Base-by-base conservation (phyloP, 1,140 invertebrate species). In the Sarcophaga peregrina region DNA sequence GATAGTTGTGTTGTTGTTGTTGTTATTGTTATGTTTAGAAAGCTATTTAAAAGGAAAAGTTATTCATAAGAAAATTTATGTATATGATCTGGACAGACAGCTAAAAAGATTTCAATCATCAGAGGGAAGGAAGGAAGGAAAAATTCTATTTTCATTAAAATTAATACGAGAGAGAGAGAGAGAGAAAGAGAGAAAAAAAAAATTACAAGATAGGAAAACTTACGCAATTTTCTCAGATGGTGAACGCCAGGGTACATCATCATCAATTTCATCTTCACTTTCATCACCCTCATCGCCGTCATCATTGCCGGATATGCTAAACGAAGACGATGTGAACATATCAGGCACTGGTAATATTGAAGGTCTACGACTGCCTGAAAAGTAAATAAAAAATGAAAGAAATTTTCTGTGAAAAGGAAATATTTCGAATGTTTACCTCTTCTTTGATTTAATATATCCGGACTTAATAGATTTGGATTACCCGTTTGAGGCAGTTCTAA, bases 201-300 rank as follows among this genome's bases (percentile, higher is more conserved):
- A 58, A 68, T 68, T 20, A 68, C 6, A 68, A 20, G 17, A 47
- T 9, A 8, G 50, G 8, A 20, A 68, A 84, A 93, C 95, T 95
- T 93, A 97, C 95, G 95, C 95, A 87, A 97, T 97, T 91, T 96
- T 97, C 90, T 97, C 96, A 72, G 95, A 96, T 0, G 96, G 95
- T 5, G 96, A 96, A 85, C 95, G 92, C 96, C 96, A 97, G 3
- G 96, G 96, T 45, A 97, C 96, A 83, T 97, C 95, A 86, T 97
- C 96, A 52, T 96, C 96, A 80, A 96, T 93, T 89, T 97, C 96
- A 85, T 97, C 96, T 85, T 97, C 96, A 85, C 95, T 96, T 85
- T 96, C 96, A 84, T 96, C 95, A 0, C 92, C 94, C 83, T 94
- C 94, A 52, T 93, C 94, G 84, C 94, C 94, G 25, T 95, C 94